phyloP scores from a whole-genome alignment of 1,140 invertebrate genomes.

The Zelostemma sp. region DNA sequence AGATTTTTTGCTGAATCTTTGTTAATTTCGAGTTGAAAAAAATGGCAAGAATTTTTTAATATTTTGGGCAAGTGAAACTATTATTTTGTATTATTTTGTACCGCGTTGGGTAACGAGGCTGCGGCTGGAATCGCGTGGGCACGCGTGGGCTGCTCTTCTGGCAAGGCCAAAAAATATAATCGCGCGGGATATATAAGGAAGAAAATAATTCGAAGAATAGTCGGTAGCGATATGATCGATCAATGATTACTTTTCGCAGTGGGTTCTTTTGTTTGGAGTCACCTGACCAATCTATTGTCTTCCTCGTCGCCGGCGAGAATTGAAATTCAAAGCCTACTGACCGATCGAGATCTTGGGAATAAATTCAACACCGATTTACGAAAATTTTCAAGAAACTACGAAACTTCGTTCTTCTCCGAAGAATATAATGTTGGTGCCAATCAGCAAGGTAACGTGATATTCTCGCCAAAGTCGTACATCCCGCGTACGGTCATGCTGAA shows the following conservation, averaged over 20 bases:
- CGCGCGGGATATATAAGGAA: no score
- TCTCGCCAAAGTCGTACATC: conserved; percentile 90
- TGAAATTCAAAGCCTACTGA: conserved; percentile 85
- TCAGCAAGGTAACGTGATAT: conserved; percentile 86
- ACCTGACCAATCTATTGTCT: conserved; percentile 87
- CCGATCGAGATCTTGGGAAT: conserved; percentile 77
- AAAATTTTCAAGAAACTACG: conserved; percentile 93
- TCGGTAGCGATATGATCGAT: no score
- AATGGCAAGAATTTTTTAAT: no score
- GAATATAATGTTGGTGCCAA: conserved; percentile 86
- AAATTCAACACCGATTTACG: conserved; percentile 86
- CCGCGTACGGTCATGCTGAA: conserved; percentile 86
- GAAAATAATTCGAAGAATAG: no score
- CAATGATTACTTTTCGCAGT: conserved; percentile 72
- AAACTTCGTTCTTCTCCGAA: conserved; percentile 87
- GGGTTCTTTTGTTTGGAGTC: conserved; percentile 94
- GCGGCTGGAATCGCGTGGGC: no score
- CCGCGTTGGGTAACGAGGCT: no score
- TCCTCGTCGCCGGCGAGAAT: conserved; percentile 86
- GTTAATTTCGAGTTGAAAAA: no score
- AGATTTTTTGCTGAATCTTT: no score
- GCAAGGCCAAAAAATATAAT: no score
- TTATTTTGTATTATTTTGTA: no score
- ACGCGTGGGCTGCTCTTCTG: no score
- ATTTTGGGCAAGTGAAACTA: no score